Evolutionary conservation across 2,888 invertebrate species (phyloP).

Genomic region (Plebejus anna): DNA sequence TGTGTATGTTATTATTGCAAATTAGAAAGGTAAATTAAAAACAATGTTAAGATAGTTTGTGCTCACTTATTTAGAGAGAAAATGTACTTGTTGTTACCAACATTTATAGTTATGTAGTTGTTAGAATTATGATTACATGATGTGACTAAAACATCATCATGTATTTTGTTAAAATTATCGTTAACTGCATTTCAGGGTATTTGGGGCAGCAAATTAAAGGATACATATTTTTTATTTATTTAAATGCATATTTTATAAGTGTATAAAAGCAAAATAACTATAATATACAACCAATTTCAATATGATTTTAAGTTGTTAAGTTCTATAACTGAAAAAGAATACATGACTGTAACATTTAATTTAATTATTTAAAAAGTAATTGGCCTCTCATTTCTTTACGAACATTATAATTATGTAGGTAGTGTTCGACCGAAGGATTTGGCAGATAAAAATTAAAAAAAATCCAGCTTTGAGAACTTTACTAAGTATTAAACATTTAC

Average conservation of each 20-base stretch:
- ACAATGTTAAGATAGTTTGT: neutral
- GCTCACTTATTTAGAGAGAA: neutral
- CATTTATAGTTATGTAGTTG: neutral
- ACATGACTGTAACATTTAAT: neutral
- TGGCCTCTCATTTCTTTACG: neutral
- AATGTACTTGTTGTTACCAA: neutral
- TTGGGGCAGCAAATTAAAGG: neutral
- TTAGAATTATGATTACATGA: neutral
- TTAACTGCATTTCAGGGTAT: neutral
- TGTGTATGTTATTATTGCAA: neutral
- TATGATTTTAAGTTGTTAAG: neutral
- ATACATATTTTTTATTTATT: constrained; percentile 2
- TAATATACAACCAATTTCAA: neutral
- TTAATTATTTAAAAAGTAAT: neutral
- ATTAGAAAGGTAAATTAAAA: neutral
- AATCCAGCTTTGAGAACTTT: neutral
- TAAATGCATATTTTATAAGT: constrained; percentile 8
- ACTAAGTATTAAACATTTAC: too few relatives aligned
- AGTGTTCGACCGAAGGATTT: neutral
- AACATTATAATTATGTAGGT: neutral
- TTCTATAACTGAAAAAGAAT: neutral
- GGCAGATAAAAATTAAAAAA: neutral
- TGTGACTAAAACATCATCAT: neutral
- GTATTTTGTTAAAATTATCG: neutral
- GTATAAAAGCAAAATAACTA: neutral